Evolutionary conservation across 2,797 vertebrate species (phyloP).

Genomic region (Dallia pectoralis): DNA sequence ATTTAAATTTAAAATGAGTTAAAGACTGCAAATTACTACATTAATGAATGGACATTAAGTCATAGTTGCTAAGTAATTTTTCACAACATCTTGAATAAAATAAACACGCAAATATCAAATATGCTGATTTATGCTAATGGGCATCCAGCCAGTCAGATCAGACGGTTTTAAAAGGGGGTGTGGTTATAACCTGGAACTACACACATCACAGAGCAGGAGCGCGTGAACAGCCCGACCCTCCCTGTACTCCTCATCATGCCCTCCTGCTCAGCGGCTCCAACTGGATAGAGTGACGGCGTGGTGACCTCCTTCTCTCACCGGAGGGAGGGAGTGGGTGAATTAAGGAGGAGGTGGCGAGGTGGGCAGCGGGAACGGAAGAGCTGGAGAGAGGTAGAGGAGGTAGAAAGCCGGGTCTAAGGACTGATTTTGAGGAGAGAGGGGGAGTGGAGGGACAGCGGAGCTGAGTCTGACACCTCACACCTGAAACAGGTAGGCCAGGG

Average conservation of each 20-base stretch:
- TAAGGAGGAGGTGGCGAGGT: slow-evolving; percentile 26
- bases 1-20: no score
- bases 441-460: slow-evolving; percentile 34
- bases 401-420: slow-evolving; percentile 4
- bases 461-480: slow-evolving; percentile 40
- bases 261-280: slow-evolving; percentile 38
- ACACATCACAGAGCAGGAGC: no score
- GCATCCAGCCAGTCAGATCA: no score
- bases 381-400: slow-evolving; percentile 34
- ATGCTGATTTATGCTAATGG: no score
- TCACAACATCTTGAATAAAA: no score
- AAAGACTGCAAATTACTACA: no score
- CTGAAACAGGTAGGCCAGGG: slow-evolving; percentile 11
- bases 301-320: slow-evolving; percentile 18
- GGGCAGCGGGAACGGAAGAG: slow-evolving; percentile 24
- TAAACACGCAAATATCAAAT: no score
- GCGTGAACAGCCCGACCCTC: not conserved
- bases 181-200: no score
- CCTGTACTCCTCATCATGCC: slow-evolving; percentile 25
- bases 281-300: slow-evolving; percentile 55
- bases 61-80: no score
- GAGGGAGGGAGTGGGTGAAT: slow-evolving; percentile 29
- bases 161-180: no score
- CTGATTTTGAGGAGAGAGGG: slow-evolving; percentile 17
- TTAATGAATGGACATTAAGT: no score